Base-by-base conservation (phyloP, 1,140 invertebrate species). In the Manduca sexta region DNA sequence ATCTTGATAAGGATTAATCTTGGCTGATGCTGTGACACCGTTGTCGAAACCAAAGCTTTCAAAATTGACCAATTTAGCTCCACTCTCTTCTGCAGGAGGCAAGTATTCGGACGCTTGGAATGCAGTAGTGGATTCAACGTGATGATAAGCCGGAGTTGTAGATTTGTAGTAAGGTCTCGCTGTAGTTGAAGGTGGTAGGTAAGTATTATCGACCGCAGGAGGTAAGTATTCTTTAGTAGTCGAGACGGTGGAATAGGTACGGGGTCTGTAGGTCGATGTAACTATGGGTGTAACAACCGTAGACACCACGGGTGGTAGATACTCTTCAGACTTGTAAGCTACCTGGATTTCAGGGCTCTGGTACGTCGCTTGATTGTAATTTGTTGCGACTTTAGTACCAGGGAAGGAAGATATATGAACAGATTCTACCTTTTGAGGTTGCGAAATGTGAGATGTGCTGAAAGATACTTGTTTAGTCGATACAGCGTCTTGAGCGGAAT, bases 31-130 rank as follows among this genome's bases (percentile, higher is more conserved):
- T 31, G 38, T 15, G 10, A 37, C 58, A 44, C 44, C 54, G 11
- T 61, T 60, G 14, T 55, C 62, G 29, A 69, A 74, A 12, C 69
- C 67, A 30, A 69, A 78, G 31, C 57, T 72, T 51, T 78, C 64
- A 37, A 65, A 77, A 54, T 58, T 62, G 5, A 69, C 59, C 11
- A 67, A 49, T 18, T 59, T 56, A n/a, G 60, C 50, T 13, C 31
- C 47, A 21, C 14, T 51, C 5, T 54, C 52, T 38, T 60, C 53
- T 21, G 45, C 26, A 15, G 82, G 81, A 13, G 81, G 74, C 31
- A 85, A 67, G 49, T 84, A 85, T 49, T 84, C 79, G 10, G 74
- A 69, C 8, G 68, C 81, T 41, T 60, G 72, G 43, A 71, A 85
- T 21, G 66, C 44, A 6, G 57, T 55, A 11, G 56, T 68, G 5